Conservation (phyloP, 2,113 vertebrate species). For the Pseudorectes ferrugineus region DNA sequence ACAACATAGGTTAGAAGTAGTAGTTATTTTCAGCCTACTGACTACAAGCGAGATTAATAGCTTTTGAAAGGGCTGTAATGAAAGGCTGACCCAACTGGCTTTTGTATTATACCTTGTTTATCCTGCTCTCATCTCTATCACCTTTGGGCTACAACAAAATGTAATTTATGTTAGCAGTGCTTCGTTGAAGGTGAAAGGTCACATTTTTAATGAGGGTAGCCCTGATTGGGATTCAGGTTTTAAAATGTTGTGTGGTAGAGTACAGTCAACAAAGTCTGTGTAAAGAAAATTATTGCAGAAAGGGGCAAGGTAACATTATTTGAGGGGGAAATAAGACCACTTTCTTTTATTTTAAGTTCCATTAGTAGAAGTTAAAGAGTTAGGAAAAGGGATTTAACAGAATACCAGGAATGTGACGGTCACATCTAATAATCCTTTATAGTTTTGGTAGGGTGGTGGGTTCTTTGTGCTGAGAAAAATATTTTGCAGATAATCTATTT, state of each 20-base stretch:
- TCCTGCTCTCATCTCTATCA: constrained; percentile 86
- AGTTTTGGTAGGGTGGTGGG: background rate
- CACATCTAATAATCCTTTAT: background rate
- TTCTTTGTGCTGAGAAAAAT: background rate
- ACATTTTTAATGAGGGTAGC: constrained; percentile 64
- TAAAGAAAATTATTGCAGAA: background rate
- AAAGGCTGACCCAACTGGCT: constrained; percentile 87
- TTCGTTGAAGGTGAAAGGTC: constrained; percentile 63
- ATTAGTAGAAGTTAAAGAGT: background rate
- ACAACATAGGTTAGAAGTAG: constrained; percentile 83
- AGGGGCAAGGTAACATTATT: background rate
- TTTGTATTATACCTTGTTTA: constrained; percentile 90
- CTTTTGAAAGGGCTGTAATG: constrained; percentile 91
- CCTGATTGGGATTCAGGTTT: constrained; percentile 23
- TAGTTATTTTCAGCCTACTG: constrained; percentile 89
- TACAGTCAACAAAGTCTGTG: background rate
- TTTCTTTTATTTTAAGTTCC: background rate
- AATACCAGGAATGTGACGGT: background rate
- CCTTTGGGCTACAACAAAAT: constrained; percentile 82
- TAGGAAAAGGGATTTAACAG: background rate
- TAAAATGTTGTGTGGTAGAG: background rate
- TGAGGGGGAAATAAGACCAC: background rate
- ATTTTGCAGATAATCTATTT: background rate
- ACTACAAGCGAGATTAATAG: constrained; percentile 92
- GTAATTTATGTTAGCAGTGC: constrained; percentile 83